These are phyloP conservation scores for Penaeus japonicus DNA, from an alignment of 1,140 invertebrate genomes.

Conservation along the genomic window DNA sequence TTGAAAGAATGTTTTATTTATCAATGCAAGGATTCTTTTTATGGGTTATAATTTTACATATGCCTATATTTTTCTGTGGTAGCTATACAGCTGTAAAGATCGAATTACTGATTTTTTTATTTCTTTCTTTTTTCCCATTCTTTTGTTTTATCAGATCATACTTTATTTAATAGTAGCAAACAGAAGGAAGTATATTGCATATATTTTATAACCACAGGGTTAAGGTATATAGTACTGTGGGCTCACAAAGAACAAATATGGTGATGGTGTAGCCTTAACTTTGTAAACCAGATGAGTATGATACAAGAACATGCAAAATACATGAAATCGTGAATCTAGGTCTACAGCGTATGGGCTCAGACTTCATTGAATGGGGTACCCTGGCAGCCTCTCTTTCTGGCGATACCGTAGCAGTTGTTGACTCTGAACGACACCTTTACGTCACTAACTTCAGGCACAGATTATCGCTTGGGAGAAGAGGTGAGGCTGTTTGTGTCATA, in stretches of 20 bases:
- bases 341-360: constrained; percentile 13
- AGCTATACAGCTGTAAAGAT: too few species aligned
- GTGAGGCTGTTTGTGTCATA: neutral
- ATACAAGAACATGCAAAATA: constrained; percentile 20
- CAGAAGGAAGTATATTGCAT: too few species aligned
- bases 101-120: neutral
- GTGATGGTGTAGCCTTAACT: constrained; percentile 20
- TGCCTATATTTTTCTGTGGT: too few species aligned
- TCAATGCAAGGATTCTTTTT: neutral
- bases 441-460: constrained; percentile 36
- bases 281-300: constrained; percentile 27
- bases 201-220: neutral
- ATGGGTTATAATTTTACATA: too few species aligned
- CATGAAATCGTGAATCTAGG: constrained; percentile 11
- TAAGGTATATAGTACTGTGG: neutral
- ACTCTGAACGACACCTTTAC: constrained; percentile 38
- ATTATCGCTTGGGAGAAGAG: constrained; percentile 16
- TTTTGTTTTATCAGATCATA: neutral
- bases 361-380: constrained; percentile 33
- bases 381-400: constrained; percentile 26
- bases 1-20: neutral
- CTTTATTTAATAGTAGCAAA: too few species aligned
- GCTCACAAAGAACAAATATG: neutral
- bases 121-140: neutral
- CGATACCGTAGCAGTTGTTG: constrained; percentile 23